Conservation (phyloP, 2,797 vertebrate genomes). For the Phylloscopus collybita region DNA sequence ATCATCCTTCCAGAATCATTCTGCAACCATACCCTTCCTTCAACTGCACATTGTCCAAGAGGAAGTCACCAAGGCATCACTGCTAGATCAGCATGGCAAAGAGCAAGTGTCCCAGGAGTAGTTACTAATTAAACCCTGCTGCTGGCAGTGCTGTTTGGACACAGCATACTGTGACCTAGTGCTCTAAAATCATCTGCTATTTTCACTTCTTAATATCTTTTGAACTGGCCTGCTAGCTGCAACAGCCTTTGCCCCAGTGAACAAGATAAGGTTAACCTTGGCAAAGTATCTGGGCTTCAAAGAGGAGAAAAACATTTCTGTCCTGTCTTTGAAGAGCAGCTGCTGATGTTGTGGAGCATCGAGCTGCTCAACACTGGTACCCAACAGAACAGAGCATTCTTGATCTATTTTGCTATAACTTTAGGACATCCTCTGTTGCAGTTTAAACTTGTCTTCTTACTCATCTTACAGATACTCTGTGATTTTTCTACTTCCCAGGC, state of each 20-base stretch:
- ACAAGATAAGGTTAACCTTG: not conserved
- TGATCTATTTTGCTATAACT: not conserved
- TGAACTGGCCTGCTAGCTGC: not conserved
- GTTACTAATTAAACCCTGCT: not conserved
- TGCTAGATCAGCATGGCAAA: not conserved
- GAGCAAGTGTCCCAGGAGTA: not conserved
- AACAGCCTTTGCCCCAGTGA: not conserved
- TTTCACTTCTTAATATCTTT: not conserved
- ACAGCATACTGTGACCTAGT: not conserved
- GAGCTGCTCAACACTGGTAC: not conserved
- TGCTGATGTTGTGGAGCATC: rapidly evolving
- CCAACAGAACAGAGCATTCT: rapidly evolving
- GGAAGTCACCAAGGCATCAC: not conserved
- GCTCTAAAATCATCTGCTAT: slow-evolving; percentile 8
- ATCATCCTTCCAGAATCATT: not conserved
- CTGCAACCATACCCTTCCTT: not conserved
- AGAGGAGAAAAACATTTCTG: not conserved
- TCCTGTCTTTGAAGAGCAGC: not conserved
- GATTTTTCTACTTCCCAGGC: not conserved
- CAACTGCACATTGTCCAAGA: not conserved
- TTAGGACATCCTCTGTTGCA: not conserved
- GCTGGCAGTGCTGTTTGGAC: not conserved
- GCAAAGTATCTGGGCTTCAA: not conserved
- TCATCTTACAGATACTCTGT: not conserved
- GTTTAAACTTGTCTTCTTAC: not conserved